Conservation (phyloP, 2,888 invertebrate genomes). For the Merodon equestris region DNA sequence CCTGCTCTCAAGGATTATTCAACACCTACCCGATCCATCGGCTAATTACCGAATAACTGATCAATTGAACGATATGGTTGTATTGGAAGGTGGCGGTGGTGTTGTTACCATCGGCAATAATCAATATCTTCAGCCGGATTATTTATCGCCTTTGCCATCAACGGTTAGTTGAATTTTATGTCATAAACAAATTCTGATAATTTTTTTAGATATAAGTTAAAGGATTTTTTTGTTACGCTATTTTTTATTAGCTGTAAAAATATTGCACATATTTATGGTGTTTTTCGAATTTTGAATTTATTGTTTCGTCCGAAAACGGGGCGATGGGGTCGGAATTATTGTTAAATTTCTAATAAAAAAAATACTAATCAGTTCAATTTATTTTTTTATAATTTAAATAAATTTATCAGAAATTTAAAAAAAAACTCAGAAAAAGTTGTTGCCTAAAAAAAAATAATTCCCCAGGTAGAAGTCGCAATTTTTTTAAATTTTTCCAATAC, state of each 20-base stretch:
- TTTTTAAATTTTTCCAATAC: not conserved
- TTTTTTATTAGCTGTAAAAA: not conserved
- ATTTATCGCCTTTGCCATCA: slow-evolving; percentile 94
- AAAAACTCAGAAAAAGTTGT: not conserved
- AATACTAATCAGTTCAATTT: too few relatives aligned
- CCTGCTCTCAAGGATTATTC: slow-evolving; percentile 50
- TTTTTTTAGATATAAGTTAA: not conserved
- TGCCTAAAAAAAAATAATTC: not conserved
- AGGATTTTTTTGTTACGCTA: too few relatives aligned
- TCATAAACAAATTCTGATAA: slow-evolving; percentile 25
- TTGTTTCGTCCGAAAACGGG: too few relatives aligned
- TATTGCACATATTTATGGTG: not conserved
- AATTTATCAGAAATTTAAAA: not conserved
- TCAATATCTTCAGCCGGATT: slow-evolving; percentile 98
- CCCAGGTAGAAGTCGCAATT: too few relatives aligned
- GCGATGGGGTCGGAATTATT: too few relatives aligned
- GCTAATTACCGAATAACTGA: slow-evolving; percentile 30
- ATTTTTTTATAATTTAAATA: not conserved
- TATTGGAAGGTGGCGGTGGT: slow-evolving; percentile 93
- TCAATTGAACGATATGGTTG: slow-evolving; percentile 84
- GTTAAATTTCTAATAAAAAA: too few relatives aligned
- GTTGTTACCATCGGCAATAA: slow-evolving; percentile 93
- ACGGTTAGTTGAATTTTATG: slow-evolving; percentile 86
- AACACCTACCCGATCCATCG: slow-evolving; percentile 20
- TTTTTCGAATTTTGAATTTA: not conserved